These are phyloP conservation scores for Rhinogobius similis DNA, from an alignment of 2,113 vertebrate species.

Conservation along the genomic window DNA sequence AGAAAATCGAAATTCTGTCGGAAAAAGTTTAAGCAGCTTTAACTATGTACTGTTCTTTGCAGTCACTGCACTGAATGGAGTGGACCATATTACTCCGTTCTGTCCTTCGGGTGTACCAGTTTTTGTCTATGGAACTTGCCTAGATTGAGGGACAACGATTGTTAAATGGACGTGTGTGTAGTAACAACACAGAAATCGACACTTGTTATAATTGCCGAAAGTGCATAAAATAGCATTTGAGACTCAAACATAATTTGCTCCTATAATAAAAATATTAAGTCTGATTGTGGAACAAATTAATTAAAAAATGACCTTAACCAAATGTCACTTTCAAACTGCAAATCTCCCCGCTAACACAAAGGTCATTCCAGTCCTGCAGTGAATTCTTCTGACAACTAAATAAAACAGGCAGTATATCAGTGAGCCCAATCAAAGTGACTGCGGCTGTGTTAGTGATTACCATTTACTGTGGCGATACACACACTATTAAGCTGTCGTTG, in stretches of 20 bases:
- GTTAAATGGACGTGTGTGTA: too few species aligned
- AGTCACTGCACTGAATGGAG: too few species aligned
- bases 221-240: neutral
- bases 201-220: too few species aligned
- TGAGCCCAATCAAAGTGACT: neutral
- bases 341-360: neutral
- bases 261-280: neutral
- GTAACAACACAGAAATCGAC: too few species aligned
- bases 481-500: constrained; percentile 1
- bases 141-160: too few species aligned
- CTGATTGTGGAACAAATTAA: neutral
- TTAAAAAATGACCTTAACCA: constrained; percentile 6
- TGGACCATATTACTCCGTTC: too few species aligned
- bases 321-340: neutral
- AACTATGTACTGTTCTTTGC: too few species aligned
- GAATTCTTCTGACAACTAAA: neutral
- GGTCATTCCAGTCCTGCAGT: neutral
- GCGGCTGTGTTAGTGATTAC: neutral
- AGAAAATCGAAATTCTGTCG: too few species aligned
- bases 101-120: too few species aligned
- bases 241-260: neutral
- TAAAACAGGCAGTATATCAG: neutral
- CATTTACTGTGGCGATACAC: constrained; percentile 7
- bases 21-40: too few species aligned
- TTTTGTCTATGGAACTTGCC: too few species aligned